A percentile compares a stretch with the other conserved stretches of the same genome.
phyloP scores from a whole-genome alignment of 2,888 invertebrate species.

The Cheilosia grossa region DNA sequence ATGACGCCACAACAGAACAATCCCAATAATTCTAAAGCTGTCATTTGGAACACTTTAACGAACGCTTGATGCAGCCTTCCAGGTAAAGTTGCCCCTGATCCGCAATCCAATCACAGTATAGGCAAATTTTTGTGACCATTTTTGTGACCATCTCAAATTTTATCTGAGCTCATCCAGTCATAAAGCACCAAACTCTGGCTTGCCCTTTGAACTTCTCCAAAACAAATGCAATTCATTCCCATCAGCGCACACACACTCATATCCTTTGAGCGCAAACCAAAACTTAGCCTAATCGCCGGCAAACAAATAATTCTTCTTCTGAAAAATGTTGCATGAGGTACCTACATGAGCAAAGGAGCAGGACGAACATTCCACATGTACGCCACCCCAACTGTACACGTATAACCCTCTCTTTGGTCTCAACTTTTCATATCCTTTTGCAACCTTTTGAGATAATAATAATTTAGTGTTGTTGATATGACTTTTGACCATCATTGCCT shows the following conservation, averaged over 20 bases:
- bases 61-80: too few species aligned
- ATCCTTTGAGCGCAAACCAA: conserved; percentile 41
- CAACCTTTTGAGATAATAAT: conserved; percentile 84
- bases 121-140: too few species aligned
- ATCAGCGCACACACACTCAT: conserved; percentile 13
- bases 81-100: too few species aligned
- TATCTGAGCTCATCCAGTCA: conserved; percentile 1
- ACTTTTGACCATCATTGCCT: conserved; percentile 83
- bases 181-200: neutral
- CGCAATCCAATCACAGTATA: too few species aligned
- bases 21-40: too few species aligned
- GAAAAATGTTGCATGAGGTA: conserved; percentile 57
- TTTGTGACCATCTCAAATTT: neutral
- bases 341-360: conserved; percentile 56
- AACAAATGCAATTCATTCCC: conserved; percentile 51
- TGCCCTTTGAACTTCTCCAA: conserved; percentile 25
- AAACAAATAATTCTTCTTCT: conserved; percentile 55
- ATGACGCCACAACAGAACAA: too few species aligned
- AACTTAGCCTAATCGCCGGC: conserved; percentile 63
- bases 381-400: neutral
- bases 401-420: neutral
- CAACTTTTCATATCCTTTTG: conserved; percentile 75
- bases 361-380: conserved; percentile 62
- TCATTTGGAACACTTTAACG: too few species aligned
- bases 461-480: conserved; percentile 84